Conservation (phyloP, 2,113 vertebrate genomes). For the Bucco capensis region DNA sequence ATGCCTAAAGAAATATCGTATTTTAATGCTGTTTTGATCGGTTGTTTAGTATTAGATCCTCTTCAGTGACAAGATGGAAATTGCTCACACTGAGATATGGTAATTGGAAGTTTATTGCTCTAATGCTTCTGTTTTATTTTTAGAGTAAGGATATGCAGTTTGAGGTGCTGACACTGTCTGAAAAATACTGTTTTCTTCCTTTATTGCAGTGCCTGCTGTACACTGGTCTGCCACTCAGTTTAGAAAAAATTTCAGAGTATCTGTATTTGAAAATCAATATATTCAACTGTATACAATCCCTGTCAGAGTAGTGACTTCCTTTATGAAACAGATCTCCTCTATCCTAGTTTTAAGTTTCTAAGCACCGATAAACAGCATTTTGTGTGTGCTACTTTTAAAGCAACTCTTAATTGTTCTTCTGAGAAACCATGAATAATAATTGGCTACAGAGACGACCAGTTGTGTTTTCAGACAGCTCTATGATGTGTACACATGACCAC, state of each 20-base stretch:
- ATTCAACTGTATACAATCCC: not conserved
- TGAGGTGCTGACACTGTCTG: not conserved
- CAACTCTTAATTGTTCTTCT: not conserved
- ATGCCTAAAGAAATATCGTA: not conserved
- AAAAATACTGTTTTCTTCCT: not conserved
- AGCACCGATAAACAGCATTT: not conserved
- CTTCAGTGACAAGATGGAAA: not conserved
- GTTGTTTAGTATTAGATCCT: not conserved
- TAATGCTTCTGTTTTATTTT: not conserved
- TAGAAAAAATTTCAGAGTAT: not conserved
- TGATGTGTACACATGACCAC: not conserved
- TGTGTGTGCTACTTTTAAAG: not conserved
- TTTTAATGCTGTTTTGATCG: not conserved
- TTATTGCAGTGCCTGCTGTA: not conserved
- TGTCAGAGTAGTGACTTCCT: not conserved
- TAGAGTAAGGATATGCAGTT: not conserved
- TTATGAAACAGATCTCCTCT: not conserved
- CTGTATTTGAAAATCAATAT: not conserved
- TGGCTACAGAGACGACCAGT: not conserved
- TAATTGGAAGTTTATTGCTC: not conserved
- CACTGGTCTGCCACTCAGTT: not conserved
- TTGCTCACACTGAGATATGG: not conserved
- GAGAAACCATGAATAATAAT: not conserved
- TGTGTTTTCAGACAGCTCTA: not conserved
- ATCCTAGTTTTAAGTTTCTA: not conserved